These are phyloP conservation scores for Cyclargus thomasi DNA, from an alignment of 1,140 invertebrate species.

Conservation along the genomic window DNA sequence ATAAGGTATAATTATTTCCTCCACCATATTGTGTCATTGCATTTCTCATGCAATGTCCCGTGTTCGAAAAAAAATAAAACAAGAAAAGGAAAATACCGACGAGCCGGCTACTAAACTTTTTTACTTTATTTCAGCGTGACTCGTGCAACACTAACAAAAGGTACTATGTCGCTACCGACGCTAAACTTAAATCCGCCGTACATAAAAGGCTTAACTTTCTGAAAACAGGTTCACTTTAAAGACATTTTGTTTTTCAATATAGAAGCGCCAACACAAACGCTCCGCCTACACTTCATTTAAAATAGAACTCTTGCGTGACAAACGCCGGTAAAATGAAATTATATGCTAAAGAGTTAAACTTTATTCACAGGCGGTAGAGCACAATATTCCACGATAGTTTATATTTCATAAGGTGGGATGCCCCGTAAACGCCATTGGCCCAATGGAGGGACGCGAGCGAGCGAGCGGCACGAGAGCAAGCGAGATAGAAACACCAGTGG, in stretches of 20 bases:
- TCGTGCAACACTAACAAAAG: conserved; percentile 41
- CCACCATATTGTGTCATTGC: conserved; percentile 69
- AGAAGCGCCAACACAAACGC: conserved; percentile 64
- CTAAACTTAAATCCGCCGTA: conserved; percentile 61
- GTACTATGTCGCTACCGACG: conserved; percentile 50
- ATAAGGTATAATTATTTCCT: conserved; percentile 29
- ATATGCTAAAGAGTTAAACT: conserved; percentile 69
- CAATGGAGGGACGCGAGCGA: conserved; percentile 66
- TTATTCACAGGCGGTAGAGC: conserved; percentile 63
- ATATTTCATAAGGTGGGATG: conserved; percentile 69
- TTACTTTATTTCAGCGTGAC: conserved; percentile 65
- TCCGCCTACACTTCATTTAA: conserved; percentile 74
- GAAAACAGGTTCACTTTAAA: conserved; percentile 69
- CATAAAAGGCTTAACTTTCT: conserved; percentile 72
- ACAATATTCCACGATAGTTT: conserved; percentile 64
- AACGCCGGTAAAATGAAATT: conserved; percentile 67
- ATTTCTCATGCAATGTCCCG: conserved; percentile 72
- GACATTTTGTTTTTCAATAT: conserved; percentile 72
- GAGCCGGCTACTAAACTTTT: conserved; percentile 71
- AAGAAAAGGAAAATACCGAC: conserved; percentile 68
- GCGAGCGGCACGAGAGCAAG: conserved; percentile 63
- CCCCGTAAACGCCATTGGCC: conserved; percentile 69
- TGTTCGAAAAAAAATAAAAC: conserved; percentile 68
- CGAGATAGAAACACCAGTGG: conserved; percentile 47
- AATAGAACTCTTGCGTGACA: conserved; percentile 73